phyloP scores from a whole-genome alignment of 2,888 invertebrate species.

The Tryphoninae sp. region DNA sequence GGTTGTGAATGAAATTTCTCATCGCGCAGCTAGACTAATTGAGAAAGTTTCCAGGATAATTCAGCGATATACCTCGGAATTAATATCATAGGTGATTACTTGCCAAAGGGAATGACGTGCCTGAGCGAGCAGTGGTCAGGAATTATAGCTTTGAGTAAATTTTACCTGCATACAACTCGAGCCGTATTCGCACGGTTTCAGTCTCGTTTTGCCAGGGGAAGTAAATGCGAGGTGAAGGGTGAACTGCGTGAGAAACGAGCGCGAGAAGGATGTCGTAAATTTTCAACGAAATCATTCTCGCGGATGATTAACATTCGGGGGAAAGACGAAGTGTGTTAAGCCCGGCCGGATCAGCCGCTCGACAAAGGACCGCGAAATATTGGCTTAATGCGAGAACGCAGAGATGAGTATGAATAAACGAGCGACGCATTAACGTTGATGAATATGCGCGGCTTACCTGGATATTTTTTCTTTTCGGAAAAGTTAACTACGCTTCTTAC shows the following conservation, averaged over 20 bases:
- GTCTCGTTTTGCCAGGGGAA: not conserved
- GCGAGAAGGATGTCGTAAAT: too few relatives aligned
- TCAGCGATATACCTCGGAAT: constrained; percentile 15
- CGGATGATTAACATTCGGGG: too few relatives aligned
- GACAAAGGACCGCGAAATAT: too few relatives aligned
- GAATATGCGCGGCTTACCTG: not conserved
- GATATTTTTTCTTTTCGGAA: not conserved
- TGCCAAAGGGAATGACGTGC: constrained; percentile 26
- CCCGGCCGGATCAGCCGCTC: too few relatives aligned
- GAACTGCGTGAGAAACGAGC: too few relatives aligned
- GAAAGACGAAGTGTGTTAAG: too few relatives aligned
- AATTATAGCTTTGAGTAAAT: not conserved
- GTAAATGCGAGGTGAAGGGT: too few relatives aligned
- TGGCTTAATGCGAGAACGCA: not conserved
- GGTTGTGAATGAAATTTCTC: not conserved
- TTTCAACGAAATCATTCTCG: too few relatives aligned
- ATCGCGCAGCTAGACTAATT: constrained; percentile 9
- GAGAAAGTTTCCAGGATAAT: constrained; percentile 22
- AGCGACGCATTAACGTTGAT: constrained; percentile 12
- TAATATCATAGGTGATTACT: constrained; percentile 1
- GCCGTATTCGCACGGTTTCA: not conserved
- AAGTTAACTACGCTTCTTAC: not conserved
- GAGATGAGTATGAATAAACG: not conserved
- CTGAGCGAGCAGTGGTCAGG: constrained; percentile 28
- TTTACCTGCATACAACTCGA: not conserved